Evolutionary conservation across 53 echinoderm and acorn worm species (phyloP).

Genomic region (Glandiceps talaboti): DNA sequence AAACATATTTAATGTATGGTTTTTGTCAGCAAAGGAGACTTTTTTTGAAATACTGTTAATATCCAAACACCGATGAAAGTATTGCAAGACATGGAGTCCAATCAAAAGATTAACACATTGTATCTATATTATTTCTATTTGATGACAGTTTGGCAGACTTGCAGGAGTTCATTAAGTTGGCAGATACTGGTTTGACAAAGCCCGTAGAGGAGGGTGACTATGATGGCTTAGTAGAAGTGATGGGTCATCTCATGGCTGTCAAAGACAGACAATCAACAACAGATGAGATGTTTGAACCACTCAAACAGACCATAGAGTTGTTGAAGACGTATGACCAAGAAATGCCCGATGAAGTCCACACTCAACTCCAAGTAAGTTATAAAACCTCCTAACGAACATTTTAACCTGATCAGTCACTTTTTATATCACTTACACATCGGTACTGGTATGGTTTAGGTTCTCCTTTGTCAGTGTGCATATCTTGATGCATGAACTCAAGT

Average conservation of each 20-base stretch:
- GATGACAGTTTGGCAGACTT: conserved; percentile 86
- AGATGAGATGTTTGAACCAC: conserved; percentile 96
- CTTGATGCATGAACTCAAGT: too few species aligned
- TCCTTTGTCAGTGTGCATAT: too few species aligned
- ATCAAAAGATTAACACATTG: too few species aligned
- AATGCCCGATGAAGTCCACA: conserved; percentile 97
- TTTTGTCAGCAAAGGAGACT: neutral
- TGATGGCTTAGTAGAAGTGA: conserved; percentile 79
- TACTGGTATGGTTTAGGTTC: too few species aligned
- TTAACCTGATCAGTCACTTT: too few species aligned
- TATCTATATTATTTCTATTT: too few species aligned
- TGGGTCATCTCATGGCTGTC: conserved; percentile 90
- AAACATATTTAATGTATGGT: neutral
- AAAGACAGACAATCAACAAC: conserved; percentile 82
- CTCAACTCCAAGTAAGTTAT: conserved; percentile 77
- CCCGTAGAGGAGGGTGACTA: conserved; percentile 95
- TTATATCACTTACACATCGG: too few species aligned
- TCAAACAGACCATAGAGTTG: conserved; percentile 95
- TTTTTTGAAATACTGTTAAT: too few species aligned
- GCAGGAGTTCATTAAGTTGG: conserved; percentile 93
- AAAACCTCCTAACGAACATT: too few species aligned
- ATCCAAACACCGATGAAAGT: too few species aligned
- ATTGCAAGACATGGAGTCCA: too few species aligned
- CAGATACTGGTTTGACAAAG: conserved; percentile 62
- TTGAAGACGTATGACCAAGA: conserved; percentile 97